Base-by-base conservation (phyloP, 1,140 invertebrate genomes). In the Diachasma alloeum region DNA sequence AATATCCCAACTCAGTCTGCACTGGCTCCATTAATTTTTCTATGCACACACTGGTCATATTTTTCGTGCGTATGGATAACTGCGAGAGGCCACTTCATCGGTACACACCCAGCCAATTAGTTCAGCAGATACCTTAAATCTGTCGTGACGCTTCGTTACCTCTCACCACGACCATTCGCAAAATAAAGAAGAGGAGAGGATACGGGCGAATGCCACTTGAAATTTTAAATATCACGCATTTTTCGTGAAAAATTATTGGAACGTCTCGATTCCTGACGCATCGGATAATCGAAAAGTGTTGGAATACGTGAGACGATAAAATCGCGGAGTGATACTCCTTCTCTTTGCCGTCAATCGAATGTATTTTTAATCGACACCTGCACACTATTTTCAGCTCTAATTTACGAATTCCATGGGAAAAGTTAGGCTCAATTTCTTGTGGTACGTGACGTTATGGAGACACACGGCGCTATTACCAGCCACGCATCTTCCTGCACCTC, bases 61-160 rank as follows among this genome's bases (percentile, higher is more conserved):
- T 24, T 22, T 72, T 46, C 13, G 24, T 63, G 22, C 15, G 59
- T 26, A 59, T 22, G 4, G 53, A 9, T 19, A 59, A 26, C 36
- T 22, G 9, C 71, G 11, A 59, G 13, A 44, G 53, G 46, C 69
- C 82, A 83, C 80, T 84, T 83, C 82, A 83, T 85, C 83, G 83
- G 84, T 75, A 69, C 19, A 74, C 80, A 80, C 78, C 71, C 78
- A 66, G 81, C 85, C 85, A 85, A 86, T 86, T 85, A 86, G 85
- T 85, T 85, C 78, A 80, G 80, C 82, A 84, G 79, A 85, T 86
- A 85, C 80, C 82, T 86, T 86, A 85, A 86, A 86, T 86, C 84
- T 85, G 85, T 86, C 85, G 81, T 71, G 78, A 76, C 42, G 75
- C 69, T 56, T 76, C 69, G 75, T 76, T 76, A 53, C 48, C 11